A percentile compares a stretch with the other conserved stretches of the same genome.
Evolutionary conservation across 2,113 vertebrate species (phyloP).

Genomic region (Gavialis gangeticus): DNA sequence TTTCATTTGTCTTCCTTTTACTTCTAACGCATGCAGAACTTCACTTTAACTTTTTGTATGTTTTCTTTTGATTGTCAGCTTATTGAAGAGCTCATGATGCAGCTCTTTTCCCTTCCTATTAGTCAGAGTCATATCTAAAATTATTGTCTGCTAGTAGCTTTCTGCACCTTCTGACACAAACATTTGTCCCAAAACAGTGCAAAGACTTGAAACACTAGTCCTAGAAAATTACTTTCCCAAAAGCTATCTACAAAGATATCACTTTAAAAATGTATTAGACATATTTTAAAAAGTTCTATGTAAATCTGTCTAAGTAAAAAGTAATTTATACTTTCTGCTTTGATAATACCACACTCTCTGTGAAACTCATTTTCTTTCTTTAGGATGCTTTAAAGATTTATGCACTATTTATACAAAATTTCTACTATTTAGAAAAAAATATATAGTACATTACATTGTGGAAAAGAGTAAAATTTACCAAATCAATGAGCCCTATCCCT

Average conservation of each 20-base stretch:
- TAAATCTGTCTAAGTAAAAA: background rate
- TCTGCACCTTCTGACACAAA: slow-evolving; percentile 68
- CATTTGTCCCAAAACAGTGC: slow-evolving; percentile 51
- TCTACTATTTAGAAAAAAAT: background rate
- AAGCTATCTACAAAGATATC: too few relatives aligned
- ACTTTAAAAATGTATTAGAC: background rate
- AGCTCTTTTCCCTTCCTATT: slow-evolving; percentile 11
- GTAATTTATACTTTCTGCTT: background rate
- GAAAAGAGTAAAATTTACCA: background rate
- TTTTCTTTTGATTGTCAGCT: background rate
- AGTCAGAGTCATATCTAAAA: slow-evolving; percentile 72
- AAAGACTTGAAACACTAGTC: too few relatives aligned
- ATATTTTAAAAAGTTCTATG: background rate
- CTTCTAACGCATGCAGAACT: background rate
- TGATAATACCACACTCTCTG: background rate
- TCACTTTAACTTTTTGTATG: background rate
- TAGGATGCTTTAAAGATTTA: background rate
- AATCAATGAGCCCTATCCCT: background rate
- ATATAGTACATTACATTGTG: background rate
- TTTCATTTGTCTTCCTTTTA: background rate
- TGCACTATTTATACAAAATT: background rate
- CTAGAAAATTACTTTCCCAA: too few relatives aligned
- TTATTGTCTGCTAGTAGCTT: slow-evolving; percentile 67
- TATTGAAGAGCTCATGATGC: too few relatives aligned
- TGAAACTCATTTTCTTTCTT: too few relatives aligned